Evolutionary conservation across 2,888 invertebrate species (phyloP).

Genomic region (Eutolmus rufibarbis): DNA sequence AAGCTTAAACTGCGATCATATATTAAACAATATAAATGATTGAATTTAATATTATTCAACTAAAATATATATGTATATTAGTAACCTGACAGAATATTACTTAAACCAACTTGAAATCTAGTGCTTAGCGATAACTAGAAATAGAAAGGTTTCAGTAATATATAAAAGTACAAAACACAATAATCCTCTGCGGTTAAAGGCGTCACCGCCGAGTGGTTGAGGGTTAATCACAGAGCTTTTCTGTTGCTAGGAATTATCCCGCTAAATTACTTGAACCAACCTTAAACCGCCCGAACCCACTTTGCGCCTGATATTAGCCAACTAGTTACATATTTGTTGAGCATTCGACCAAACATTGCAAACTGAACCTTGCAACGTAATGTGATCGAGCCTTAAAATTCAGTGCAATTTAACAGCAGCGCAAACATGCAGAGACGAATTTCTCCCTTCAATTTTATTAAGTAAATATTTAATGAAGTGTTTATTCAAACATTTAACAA

Average conservation of each 20-base stretch:
- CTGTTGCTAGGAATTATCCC: neutral
- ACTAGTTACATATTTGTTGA: neutral
- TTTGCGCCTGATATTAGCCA: neutral
- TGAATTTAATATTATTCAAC: too few relatives aligned
- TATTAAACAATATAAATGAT: too few relatives aligned
- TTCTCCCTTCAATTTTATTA: neutral
- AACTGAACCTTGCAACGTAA: neutral
- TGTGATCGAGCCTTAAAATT: neutral
- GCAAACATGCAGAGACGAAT: neutral
- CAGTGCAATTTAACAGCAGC: neutral
- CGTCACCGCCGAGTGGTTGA: too few relatives aligned
- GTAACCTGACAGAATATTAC: too few relatives aligned
- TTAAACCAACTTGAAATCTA: too few relatives aligned
- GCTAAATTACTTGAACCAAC: neutral
- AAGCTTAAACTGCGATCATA: too few relatives aligned
- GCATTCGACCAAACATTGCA: neutral
- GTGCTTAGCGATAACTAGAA: too few relatives aligned
- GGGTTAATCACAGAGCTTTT: neutral
- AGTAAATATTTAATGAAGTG: conserved; percentile 18
- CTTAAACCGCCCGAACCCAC: neutral
- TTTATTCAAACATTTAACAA: conserved; percentile 6
- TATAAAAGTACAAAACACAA: too few relatives aligned
- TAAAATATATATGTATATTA: too few relatives aligned
- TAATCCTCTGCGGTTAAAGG: too few relatives aligned
- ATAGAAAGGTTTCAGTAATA: too few relatives aligned